phyloP scores from a whole-genome alignment of 2,113 vertebrate genomes.

The Aythya baeri region DNA sequence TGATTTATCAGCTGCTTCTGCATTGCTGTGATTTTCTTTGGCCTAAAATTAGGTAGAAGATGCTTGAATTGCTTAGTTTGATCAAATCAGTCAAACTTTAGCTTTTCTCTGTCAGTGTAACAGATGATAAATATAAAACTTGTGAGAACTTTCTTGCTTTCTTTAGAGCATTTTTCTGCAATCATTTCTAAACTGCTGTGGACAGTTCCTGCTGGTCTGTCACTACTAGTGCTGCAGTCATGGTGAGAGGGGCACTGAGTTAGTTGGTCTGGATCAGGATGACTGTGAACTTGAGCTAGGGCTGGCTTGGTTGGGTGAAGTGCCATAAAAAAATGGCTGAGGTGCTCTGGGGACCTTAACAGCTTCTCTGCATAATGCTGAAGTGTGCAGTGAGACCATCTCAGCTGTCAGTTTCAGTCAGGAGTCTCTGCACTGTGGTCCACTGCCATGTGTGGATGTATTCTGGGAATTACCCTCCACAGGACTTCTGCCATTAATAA shows the following conservation, averaged over 20 bases:
- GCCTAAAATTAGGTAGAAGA: slow-evolving; percentile 31
- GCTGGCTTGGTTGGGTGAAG: not conserved
- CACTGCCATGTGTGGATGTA: not conserved
- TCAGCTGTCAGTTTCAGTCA: not conserved
- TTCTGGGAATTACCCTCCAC: not conserved
- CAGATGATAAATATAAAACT: not conserved
- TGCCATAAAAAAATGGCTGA: not conserved
- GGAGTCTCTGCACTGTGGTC: not conserved
- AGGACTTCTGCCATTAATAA: not conserved
- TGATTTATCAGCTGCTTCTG: slow-evolving; percentile 61
- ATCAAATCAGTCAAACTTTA: not conserved
- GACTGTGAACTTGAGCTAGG: not conserved
- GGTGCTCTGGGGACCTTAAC: not conserved
- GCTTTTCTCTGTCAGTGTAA: not conserved
- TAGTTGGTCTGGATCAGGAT: not conserved
- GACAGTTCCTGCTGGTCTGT: not conserved
- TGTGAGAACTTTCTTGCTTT: not conserved
- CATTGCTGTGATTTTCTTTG: slow-evolving; percentile 6
- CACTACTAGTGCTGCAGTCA: not conserved
- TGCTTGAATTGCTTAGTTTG: slow-evolving; percentile 12
- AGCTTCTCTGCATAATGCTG: not conserved
- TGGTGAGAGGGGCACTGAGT: not conserved
- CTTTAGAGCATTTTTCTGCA: not conserved
- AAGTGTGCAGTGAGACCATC: not conserved
- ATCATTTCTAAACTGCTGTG: not conserved